These are phyloP conservation scores for Apoda limacodes DNA, from an alignment of 2,888 invertebrate species.

Conservation along the genomic window DNA sequence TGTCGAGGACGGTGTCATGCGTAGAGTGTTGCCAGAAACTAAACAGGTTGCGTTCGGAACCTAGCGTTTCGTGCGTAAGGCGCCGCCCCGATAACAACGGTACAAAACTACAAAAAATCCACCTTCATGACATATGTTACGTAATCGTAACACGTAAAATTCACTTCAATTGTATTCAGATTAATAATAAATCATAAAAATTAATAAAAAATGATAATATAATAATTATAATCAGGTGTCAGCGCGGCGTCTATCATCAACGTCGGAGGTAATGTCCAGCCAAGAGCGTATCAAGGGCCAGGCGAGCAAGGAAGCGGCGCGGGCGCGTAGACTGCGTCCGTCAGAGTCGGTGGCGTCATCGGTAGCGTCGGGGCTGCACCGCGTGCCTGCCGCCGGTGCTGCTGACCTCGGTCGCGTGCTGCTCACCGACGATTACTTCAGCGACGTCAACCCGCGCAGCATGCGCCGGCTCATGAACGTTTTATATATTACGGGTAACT, in stretches of 20 bases:
- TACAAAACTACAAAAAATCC: no score
- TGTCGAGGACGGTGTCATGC: no score
- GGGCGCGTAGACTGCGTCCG: constrained; percentile 79
- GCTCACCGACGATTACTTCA: constrained; percentile 97
- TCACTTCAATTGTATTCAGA: not conserved
- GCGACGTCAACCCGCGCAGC: constrained; percentile 97
- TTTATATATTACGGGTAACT: constrained; percentile 95
- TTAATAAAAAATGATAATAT: not conserved
- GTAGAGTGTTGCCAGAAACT: no score
- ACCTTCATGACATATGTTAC: no score
- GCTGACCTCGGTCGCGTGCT: constrained; percentile 82
- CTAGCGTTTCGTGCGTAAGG: no score
- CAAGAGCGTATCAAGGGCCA: constrained; percentile 82
- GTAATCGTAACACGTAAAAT: not conserved
- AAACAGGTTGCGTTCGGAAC: no score
- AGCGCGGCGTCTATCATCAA: constrained; percentile 80
- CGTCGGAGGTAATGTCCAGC: constrained; percentile 85
- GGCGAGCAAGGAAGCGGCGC: constrained; percentile 71
- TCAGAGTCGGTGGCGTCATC: constrained; percentile 94
- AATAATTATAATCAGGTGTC: constrained; percentile 62
- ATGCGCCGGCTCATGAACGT: constrained; percentile 98
- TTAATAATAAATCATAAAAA: not conserved
- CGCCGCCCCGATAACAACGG: no score
- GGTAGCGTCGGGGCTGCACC: constrained; percentile 88
- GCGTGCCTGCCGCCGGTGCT: constrained; percentile 71